Evolutionary conservation across 1,140 invertebrate genomes (phyloP).

Genomic region (Drosophila ficusphila): DNA sequence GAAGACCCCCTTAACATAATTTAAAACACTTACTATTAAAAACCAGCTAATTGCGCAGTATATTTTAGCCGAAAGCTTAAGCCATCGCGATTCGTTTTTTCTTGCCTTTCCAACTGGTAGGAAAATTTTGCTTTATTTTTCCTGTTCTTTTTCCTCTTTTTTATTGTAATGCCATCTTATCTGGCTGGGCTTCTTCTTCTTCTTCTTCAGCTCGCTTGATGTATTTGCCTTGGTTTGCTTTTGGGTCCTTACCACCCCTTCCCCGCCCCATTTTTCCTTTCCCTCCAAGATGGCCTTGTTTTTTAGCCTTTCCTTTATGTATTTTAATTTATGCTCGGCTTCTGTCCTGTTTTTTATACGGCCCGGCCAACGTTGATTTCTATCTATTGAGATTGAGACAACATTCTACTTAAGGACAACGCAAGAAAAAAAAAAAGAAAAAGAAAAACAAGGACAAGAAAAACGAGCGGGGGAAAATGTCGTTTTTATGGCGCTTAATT

Average conservation of each 20-base stretch:
- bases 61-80: background rate
- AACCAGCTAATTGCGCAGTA: background rate
- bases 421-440: slow-evolving; percentile 14
- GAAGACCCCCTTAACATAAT: background rate
- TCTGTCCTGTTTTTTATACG: slow-evolving; percentile 35
- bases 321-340: slow-evolving; percentile 76
- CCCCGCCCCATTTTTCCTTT: background rate
- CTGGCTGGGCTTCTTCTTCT: slow-evolving; percentile 17
- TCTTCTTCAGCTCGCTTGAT: slow-evolving; percentile 39
- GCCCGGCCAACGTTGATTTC: slow-evolving; percentile 67
- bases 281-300: slow-evolving; percentile 53
- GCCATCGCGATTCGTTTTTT: background rate
- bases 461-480: slow-evolving; percentile 43
- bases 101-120: background rate
- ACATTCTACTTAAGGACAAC: slow-evolving; percentile 64
- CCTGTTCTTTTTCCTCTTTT: slow-evolving; percentile 12
- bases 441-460: slow-evolving; percentile 8
- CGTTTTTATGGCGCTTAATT: slow-evolving; percentile 81
- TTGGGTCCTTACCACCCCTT: slow-evolving; percentile 2
- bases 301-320: slow-evolving; percentile 78
- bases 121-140: slow-evolving; percentile 23
- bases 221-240: slow-evolving; percentile 56
- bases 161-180: slow-evolving; percentile 78
- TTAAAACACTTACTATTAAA: background rate
- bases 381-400: slow-evolving; percentile 78